These are phyloP conservation scores for Cynopterus sphinx DNA, from an alignment of 2,797 vertebrate genomes.

Conservation along the genomic window DNA sequence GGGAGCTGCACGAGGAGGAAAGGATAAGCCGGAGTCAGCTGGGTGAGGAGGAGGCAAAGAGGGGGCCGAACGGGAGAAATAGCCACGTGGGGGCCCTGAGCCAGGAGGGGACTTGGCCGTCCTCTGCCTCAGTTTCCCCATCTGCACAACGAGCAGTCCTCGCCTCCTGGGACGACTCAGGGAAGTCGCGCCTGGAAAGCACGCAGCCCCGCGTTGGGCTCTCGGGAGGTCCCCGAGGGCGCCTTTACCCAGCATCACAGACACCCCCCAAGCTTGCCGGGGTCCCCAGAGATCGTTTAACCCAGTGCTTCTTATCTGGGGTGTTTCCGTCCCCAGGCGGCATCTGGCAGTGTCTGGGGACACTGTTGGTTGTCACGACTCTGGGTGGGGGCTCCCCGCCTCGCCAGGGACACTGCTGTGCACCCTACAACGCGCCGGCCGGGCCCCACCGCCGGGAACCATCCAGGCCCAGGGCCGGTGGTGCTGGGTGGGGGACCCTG, in stretches of 20 bases:
- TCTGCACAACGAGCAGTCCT: not conserved
- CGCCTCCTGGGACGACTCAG: fast-evolving
- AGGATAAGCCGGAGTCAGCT: not conserved
- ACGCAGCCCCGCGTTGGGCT: fast-evolving
- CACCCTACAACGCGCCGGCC: fast-evolving
- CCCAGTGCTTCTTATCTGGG: not conserved
- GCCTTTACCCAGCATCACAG: not conserved
- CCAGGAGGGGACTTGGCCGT: too few species aligned
- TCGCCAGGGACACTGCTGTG: not conserved
- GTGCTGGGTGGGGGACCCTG: not conserved
- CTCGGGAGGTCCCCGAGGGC: not conserved
- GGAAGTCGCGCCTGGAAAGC: not conserved
- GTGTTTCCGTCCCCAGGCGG: not conserved
- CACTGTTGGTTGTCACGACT: not conserved
- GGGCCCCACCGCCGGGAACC: fast-evolving
- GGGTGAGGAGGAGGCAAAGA: not conserved
- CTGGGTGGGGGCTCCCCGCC: not conserved
- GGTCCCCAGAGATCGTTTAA: not conserved
- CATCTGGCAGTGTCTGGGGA: not conserved
- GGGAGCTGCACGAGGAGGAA: not conserved
- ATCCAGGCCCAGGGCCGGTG: fast-evolving
- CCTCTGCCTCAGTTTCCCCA: not conserved
- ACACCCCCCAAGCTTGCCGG: not conserved
- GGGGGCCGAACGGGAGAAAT: not conserved
- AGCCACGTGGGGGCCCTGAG: not conserved